Evolutionary conservation across 2,113 vertebrate species (phyloP).

Genomic region (Madoqua kirkii): DNA sequence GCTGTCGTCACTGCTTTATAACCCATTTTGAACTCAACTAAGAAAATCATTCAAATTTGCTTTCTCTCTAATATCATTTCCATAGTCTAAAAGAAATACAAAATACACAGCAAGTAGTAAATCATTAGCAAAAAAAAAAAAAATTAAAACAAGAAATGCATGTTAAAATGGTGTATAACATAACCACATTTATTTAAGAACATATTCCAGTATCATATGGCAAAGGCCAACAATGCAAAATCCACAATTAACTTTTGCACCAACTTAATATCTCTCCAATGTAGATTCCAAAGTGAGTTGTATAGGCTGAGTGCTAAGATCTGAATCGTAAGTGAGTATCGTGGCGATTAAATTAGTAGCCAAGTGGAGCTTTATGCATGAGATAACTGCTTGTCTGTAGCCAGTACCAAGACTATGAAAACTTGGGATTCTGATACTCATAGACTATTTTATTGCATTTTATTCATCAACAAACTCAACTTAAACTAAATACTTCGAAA

Average conservation of each 20-base stretch:
- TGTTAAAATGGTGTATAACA: neutral
- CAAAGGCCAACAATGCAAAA: neutral
- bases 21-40: neutral
- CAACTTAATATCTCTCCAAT: neutral
- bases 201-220: neutral
- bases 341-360: neutral
- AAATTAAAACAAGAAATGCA: neutral
- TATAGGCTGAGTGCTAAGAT: neutral
- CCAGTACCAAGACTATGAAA: neutral
- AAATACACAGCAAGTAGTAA: neutral
- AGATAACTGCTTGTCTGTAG: neutral
- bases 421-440: neutral
- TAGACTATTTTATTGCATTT: constrained; percentile 7
- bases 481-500: constrained; percentile 21
- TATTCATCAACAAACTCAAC: constrained; percentile 17
- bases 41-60: neutral
- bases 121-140: neutral
- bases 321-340: neutral
- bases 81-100: neutral
- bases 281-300: neutral
- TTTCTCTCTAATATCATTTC: neutral
- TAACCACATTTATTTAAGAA: neutral
- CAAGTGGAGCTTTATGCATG: neutral
- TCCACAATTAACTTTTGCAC: neutral
- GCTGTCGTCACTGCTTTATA: neutral